Evolutionary conservation across 2,797 vertebrate genomes (phyloP).

Genomic region (Lemur catta): DNA sequence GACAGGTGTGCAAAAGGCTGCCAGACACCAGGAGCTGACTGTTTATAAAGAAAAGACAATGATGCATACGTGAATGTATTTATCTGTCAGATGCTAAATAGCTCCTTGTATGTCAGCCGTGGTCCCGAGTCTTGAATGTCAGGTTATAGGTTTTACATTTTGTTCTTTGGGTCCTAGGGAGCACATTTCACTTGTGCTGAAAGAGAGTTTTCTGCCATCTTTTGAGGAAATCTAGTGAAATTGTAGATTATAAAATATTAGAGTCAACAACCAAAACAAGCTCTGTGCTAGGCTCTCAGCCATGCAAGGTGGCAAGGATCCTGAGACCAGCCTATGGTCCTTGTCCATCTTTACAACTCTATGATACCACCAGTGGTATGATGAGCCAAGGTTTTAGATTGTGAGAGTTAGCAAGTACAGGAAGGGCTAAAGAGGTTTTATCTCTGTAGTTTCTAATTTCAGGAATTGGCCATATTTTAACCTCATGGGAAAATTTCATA

Average conservation of each 20-base stretch:
- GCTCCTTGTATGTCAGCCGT: neutral
- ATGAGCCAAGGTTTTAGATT: neutral
- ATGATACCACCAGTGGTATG: too few species aligned
- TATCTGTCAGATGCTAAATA: rapidly evolving
- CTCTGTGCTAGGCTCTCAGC: neutral
- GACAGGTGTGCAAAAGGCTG: conserved; percentile 88
- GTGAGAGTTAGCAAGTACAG: neutral
- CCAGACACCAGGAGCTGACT: neutral
- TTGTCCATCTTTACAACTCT: neutral
- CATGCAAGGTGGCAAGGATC: neutral
- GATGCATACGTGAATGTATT: rapidly evolving
- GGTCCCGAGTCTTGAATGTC: neutral
- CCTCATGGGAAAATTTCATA: neutral
- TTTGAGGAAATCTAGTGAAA: neutral
- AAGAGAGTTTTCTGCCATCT: neutral
- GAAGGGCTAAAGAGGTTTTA: neutral
- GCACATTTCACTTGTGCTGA: neutral
- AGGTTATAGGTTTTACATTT: neutral
- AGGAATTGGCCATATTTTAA: neutral
- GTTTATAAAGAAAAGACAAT: neutral
- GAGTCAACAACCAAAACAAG: neutral
- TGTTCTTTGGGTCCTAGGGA: neutral
- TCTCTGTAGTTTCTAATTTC: neutral
- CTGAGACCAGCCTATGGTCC: neutral
- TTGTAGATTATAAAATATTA: neutral